Percentiles rank a stretch among this genome's conserved stretches.
Evolutionary conservation across 2,888 invertebrate species (phyloP).

Genomic region (Amorpha juglandis): DNA sequence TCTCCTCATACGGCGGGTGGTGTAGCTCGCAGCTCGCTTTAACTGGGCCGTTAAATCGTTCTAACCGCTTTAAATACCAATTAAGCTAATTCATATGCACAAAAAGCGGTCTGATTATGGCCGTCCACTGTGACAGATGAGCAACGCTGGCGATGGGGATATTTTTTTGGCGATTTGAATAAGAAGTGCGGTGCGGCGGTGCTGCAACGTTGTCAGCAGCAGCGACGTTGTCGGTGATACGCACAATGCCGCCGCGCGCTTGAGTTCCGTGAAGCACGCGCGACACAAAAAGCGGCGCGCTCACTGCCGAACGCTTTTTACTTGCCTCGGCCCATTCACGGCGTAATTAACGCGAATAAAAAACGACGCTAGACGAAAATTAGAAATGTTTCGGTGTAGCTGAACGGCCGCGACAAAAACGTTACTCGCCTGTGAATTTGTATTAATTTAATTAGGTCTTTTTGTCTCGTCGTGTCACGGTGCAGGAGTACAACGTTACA

Average conservation of each 20-base stretch:
- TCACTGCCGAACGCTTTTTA: conserved; percentile 46
- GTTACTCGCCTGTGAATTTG: conserved; percentile 59
- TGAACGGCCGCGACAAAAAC: conserved; percentile 57
- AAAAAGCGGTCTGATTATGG: conserved; percentile 28
- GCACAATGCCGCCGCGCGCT: conserved; percentile 25
- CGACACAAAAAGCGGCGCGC: conserved; percentile 52
- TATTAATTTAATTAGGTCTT: conserved; percentile 77
- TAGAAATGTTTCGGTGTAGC: conserved; percentile 75
- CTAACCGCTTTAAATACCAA: conserved; percentile 3
- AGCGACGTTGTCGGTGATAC: background rate
- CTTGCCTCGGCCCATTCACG: conserved; percentile 65
- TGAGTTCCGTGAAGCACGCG: conserved; percentile 68
- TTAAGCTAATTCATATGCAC: conserved; percentile 13
- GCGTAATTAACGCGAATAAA: conserved; percentile 78
- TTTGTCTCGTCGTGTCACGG: conserved; percentile 54
- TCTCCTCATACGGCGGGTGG: background rate
- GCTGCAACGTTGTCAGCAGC: background rate
- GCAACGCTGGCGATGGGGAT: conserved; percentile 26
- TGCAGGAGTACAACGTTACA: conserved; percentile 1
- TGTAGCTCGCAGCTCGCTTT: background rate
- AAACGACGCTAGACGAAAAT: conserved; percentile 73
- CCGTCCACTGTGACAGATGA: conserved; percentile 33
- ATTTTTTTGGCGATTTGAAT: conserved; percentile 34
- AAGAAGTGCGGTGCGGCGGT: conserved; percentile 12
- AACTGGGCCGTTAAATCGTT: background rate